These are phyloP conservation scores for Prochilodus magdalenae DNA, from an alignment of 2,113 vertebrate genomes.

Conservation along the genomic window DNA sequence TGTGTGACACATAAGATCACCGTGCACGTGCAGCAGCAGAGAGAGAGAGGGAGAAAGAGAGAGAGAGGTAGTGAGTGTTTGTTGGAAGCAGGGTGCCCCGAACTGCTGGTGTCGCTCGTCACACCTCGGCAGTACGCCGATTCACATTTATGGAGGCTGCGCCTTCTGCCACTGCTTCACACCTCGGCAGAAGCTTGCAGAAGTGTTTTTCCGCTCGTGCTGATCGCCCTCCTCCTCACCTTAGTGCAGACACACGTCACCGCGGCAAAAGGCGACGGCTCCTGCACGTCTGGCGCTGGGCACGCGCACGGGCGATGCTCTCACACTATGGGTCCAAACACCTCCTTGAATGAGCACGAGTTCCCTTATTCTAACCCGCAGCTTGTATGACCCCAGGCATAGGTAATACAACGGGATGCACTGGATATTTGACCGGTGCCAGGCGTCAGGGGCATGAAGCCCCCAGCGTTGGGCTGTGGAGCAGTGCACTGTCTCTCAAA, in stretches of 20 bases:
- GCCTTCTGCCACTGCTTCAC: conserved; percentile 64
- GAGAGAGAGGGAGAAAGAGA: too few species aligned
- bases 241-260: conserved; percentile 62
- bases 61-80: neutral
- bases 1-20: conserved; percentile 26
- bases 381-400: too few species aligned
- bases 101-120: conserved; percentile 58
- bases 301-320: conserved; percentile 57
- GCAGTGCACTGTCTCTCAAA: too few species aligned
- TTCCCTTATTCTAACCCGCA: too few species aligned
- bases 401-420: too few species aligned
- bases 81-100: conserved; percentile 48
- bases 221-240: conserved; percentile 22
- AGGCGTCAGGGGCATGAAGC: too few species aligned
- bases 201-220: conserved; percentile 43
- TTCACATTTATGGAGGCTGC: conserved; percentile 48
- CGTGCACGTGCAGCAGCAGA: conserved; percentile 35
- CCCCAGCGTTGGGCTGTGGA: too few species aligned
- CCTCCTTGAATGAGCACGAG: too few species aligned
- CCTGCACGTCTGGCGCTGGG: conserved; percentile 62
- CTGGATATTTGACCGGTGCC: too few species aligned
- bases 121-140: conserved; percentile 59
- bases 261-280: conserved; percentile 58
- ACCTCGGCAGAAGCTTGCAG: conserved; percentile 67
- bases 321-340: too few species aligned